A percentile compares a stretch with the other conserved stretches of the same genome.
phyloP scores from a whole-genome alignment of 2,113 vertebrate genomes.

The Vidua chalybeata region DNA sequence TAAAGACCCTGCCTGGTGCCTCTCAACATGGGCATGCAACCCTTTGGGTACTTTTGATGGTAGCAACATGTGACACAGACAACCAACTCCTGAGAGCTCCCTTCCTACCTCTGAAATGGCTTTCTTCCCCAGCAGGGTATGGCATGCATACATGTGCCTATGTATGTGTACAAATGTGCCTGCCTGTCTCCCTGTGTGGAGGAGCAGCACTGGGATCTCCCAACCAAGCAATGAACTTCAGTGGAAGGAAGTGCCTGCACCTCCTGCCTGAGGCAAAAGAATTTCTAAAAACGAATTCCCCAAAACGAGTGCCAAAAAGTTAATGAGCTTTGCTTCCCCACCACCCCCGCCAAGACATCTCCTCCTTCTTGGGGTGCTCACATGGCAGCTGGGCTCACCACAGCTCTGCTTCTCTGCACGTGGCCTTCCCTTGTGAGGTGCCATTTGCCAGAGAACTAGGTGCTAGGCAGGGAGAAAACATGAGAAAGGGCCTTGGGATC shows the following conservation, averaged over 20 bases:
- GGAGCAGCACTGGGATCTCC: fast-evolving
- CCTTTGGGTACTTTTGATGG: neutral
- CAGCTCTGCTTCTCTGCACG: neutral
- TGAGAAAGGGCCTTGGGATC: neutral
- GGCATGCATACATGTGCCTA: fast-evolving
- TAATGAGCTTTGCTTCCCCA: conserved; percentile 48
- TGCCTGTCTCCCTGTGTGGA: neutral
- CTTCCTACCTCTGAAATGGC: neutral
- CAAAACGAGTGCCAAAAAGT: neutral
- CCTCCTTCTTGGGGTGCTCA: neutral
- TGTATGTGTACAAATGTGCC: neutral
- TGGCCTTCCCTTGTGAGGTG: conserved; percentile 21
- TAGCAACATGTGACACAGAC: fast-evolving
- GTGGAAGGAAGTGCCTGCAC: neutral
- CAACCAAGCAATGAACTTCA: fast-evolving
- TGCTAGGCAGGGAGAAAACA: neutral
- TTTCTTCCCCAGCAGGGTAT: neutral
- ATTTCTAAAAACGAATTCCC: conserved; percentile 28
- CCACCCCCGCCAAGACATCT: neutral
- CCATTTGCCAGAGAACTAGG: neutral
- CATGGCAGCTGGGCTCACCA: neutral
- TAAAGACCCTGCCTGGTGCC: neutral
- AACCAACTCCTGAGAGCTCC: neutral
- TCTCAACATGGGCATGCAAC: neutral
- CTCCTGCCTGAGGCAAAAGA: neutral